These are phyloP conservation scores for Erythrolamprus reginae DNA, from an alignment of 2,113 vertebrate species.

Conservation along the genomic window DNA sequence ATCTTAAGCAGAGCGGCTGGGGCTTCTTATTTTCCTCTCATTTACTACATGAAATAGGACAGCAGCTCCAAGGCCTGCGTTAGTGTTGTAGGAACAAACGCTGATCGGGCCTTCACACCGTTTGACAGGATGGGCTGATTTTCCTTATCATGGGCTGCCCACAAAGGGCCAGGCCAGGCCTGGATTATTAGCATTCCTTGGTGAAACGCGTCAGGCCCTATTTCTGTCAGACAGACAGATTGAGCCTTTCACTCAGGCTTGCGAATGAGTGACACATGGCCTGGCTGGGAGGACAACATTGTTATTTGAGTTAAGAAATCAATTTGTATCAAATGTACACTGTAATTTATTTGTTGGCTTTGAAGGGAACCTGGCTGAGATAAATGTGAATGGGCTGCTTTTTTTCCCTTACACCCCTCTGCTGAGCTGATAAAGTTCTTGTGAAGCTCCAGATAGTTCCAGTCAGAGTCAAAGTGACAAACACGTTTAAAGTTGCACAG, in stretches of 20 bases:
- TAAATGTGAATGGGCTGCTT: constrained; percentile 93
- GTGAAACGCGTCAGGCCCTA: constrained; percentile 81
- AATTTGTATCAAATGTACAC: constrained; percentile 99
- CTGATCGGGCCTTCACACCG: constrained; percentile 67
- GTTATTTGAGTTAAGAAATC: constrained; percentile 99
- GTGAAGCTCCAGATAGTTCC: constrained; percentile 96
- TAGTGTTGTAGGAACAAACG: constrained; percentile 76
- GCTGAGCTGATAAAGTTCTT: constrained; percentile 96
- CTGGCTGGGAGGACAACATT: constrained; percentile 98
- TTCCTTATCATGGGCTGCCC: constrained; percentile 91
- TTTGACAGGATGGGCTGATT: constrained; percentile 88
- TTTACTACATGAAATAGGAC: constrained; percentile 77
- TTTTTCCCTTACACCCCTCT: constrained; percentile 63
- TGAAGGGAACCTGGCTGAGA: constrained; percentile 99
- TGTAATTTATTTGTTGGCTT: constrained; percentile 99
- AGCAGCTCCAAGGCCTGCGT: constrained; percentile 72
- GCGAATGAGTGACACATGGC: constrained; percentile 98
- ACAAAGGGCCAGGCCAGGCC: constrained; percentile 94
- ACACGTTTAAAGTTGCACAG: constrained; percentile 98
- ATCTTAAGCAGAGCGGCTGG: constrained; percentile 69
- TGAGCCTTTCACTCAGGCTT: constrained; percentile 97
- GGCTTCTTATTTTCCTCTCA: constrained; percentile 71
- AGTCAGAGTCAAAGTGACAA: constrained; percentile 96
- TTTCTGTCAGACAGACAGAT: constrained; percentile 98
- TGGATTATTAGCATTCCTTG: constrained; percentile 93